phyloP scores from a whole-genome alignment of 1,140 invertebrate species.

The Dendroctonus ponderosae region DNA sequence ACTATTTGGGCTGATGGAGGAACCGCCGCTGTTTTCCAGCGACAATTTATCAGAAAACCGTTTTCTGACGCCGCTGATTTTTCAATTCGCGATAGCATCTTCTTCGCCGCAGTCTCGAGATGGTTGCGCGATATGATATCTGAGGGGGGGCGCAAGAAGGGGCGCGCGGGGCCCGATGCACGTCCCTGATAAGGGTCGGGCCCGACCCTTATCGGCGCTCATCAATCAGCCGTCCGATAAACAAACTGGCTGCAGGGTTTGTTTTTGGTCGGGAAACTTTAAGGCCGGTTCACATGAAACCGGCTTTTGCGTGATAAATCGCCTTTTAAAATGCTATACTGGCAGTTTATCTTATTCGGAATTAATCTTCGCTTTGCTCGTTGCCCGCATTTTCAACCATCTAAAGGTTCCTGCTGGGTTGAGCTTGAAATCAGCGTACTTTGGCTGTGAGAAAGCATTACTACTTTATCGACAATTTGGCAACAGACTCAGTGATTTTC shows the following conservation, averaged over 20 bases:
- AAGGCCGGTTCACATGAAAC: slow-evolving; percentile 27
- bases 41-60: too few species aligned
- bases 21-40: too few species aligned
- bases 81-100: slow-evolving; percentile 29
- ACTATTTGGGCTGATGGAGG: too few species aligned
- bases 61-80: slow-evolving; percentile 10
- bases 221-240: slow-evolving; percentile 39
- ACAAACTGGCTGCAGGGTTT: slow-evolving; percentile 34
- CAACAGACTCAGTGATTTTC: too few species aligned
- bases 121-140: slow-evolving; percentile 24
- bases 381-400: too few species aligned
- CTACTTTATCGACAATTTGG: too few species aligned
- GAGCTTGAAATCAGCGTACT: too few species aligned
- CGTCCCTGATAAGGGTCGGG: slow-evolving; percentile 43
- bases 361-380: too few species aligned
- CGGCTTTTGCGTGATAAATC: slow-evolving; percentile 17
- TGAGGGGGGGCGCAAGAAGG: slow-evolving; percentile 18
- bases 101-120: slow-evolving; percentile 22
- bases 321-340: slow-evolving; percentile 18
- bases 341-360: too few species aligned
- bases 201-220: slow-evolving; percentile 44
- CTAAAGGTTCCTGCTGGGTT: too few species aligned
- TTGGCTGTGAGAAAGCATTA: too few species aligned
- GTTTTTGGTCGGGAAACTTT: slow-evolving; percentile 19
- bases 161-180: slow-evolving; percentile 15